phyloP scores from a whole-genome alignment of 2,888 invertebrate genomes.

The Pharmacophagus antenor region DNA sequence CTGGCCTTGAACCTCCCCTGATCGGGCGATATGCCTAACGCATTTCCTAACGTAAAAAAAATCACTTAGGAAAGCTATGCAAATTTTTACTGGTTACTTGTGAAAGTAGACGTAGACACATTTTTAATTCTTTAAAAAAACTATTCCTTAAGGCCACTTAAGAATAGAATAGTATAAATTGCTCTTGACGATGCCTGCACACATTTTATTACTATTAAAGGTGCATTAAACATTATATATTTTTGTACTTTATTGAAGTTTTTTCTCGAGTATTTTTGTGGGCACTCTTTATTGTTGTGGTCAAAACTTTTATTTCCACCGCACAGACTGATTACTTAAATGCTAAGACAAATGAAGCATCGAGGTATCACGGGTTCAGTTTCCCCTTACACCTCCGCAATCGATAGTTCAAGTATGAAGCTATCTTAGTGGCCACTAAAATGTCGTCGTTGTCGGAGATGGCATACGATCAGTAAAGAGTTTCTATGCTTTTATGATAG shows the following conservation, averaged over 20 bases:
- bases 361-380: conserved; percentile 37
- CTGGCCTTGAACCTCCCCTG: too few relatives aligned
- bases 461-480: not conserved
- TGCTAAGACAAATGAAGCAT: conserved; percentile 29
- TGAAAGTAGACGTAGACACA: not conserved
- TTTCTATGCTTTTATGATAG: not conserved
- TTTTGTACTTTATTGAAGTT: too few relatives aligned
- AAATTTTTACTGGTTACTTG: not conserved
- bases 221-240: too few relatives aligned
- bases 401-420: conserved; percentile 50
- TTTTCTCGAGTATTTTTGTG: not conserved
- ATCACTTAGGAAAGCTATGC: too few relatives aligned
- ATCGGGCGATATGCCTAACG: too few relatives aligned
- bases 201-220: too few relatives aligned
- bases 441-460: conserved; percentile 3
- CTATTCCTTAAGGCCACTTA: not conserved
- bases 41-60: too few relatives aligned
- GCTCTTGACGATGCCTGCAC: not conserved
- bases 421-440: conserved; percentile 11
- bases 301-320: not conserved
- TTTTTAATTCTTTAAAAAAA: not conserved
- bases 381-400: conserved; percentile 52
- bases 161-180: not conserved
- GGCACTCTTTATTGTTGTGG: not conserved
- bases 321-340: conserved; percentile 3